phyloP scores from a whole-genome alignment of 2,797 vertebrate species.

The Petrocephalus sullivani region DNA sequence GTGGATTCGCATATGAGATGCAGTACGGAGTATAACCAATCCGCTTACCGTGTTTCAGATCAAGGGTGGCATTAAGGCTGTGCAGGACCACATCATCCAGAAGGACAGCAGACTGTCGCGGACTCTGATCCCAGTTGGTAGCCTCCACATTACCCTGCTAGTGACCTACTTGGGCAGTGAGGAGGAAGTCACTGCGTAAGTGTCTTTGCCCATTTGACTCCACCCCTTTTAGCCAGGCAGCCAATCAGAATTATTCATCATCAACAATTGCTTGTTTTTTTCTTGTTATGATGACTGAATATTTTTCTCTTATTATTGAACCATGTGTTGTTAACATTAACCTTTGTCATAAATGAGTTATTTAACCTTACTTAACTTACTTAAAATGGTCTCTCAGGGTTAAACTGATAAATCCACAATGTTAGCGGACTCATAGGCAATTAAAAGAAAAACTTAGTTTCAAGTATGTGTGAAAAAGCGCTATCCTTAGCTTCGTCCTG shows the following conservation, averaged over 20 bases:
- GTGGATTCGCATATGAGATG: neutral
- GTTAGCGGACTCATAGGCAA: neutral
- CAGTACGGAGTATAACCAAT: neutral
- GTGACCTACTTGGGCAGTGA: constrained; percentile 79
- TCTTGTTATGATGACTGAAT: neutral
- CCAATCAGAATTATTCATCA: neutral
- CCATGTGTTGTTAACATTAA: neutral
- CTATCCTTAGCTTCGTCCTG: neutral
- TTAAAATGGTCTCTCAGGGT: neutral
- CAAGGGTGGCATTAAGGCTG: constrained; percentile 57
- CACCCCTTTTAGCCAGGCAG: neutral
- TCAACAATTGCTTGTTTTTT: neutral
- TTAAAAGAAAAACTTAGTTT: neutral
- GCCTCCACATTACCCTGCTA: constrained; percentile 85
- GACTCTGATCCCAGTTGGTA: constrained; percentile 72
- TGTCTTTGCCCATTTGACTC: constrained; percentile 33
- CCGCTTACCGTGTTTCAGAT: constrained; percentile 61
- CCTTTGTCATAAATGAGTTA: neutral
- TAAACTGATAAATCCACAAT: neutral
- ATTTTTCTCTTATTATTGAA: neutral
- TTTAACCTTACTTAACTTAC: neutral
- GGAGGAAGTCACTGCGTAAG: constrained; percentile 80
- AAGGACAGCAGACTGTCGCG: constrained; percentile 73
- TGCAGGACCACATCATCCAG: constrained; percentile 74
- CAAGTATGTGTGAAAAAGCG: neutral